Conservation (phyloP, 2,797 vertebrate species). For the Peromyscus eremicus region DNA sequence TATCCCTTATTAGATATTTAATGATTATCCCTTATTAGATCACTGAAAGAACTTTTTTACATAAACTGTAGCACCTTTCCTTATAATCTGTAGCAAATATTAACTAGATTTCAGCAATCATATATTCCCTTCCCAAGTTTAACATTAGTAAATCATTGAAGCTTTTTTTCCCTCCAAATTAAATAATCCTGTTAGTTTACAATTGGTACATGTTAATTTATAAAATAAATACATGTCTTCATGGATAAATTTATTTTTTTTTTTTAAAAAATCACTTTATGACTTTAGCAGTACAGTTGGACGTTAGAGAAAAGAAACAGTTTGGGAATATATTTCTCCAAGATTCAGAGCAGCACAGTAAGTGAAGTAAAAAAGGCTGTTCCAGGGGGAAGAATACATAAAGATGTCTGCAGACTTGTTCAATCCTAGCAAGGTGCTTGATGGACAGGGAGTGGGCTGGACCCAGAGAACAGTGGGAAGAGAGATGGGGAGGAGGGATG, state of each 20-base stretch:
- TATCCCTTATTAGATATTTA: constrained; percentile 58
- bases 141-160: constrained; percentile 67
- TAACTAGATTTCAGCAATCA: constrained; percentile 36
- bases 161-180: constrained; percentile 24
- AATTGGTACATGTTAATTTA: constrained; percentile 52
- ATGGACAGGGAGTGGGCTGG: constrained; percentile 35
- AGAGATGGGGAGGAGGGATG: background rate
- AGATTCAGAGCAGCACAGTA: constrained; percentile 67
- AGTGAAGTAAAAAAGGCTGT: constrained; percentile 62
- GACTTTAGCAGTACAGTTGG: constrained; percentile 68
- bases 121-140: constrained; percentile 41
- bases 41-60: constrained; percentile 26
- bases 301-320: constrained; percentile 72
- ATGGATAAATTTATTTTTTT: constrained; percentile 8
- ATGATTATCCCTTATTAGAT: constrained; percentile 51
- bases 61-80: constrained; percentile 54
- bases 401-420: constrained; percentile 63
- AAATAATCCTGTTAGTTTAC: constrained; percentile 52
- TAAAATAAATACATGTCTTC: constrained; percentile 57
- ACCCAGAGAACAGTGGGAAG: background rate
- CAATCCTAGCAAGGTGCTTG: constrained; percentile 59
- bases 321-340: constrained; percentile 71
- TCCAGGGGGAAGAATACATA: constrained; percentile 71
- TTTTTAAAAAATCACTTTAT: constrained; percentile 24
- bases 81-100: constrained; percentile 64